Conservation (phyloP, 2,888 invertebrate genomes). For the Diarsia brunnea region DNA sequence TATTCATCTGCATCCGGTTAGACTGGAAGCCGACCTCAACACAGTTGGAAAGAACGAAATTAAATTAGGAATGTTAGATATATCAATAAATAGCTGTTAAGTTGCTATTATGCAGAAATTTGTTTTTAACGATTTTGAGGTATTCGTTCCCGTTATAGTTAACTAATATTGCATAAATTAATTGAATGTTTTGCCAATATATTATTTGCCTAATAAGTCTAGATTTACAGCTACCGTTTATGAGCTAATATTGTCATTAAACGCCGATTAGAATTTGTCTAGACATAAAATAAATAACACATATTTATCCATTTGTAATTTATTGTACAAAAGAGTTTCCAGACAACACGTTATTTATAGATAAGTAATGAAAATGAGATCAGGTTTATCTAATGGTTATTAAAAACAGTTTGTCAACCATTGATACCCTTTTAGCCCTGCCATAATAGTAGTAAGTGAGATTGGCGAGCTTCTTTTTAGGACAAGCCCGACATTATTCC, state of each 20-base stretch:
- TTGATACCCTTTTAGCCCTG: neutral
- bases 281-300: neutral
- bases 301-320: neutral
- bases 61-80: too few species aligned
- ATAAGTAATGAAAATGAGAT: neutral
- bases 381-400: neutral
- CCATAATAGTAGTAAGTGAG: too few species aligned
- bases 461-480: too few species aligned
- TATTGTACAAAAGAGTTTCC: neutral
- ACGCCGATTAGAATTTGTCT: neutral
- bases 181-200: conserved; percentile 5
- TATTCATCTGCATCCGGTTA: too few species aligned
- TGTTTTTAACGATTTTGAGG: neutral
- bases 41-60: too few species aligned
- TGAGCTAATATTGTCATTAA: neutral
- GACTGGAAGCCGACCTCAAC: too few species aligned
- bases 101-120: neutral
- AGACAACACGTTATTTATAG: neutral
- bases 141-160: conserved; percentile 5
- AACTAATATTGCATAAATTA: conserved; percentile 2
- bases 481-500: too few species aligned
- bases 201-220: neutral
- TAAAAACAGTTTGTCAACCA: neutral
- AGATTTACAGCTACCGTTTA: conserved; percentile 20
- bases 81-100: neutral